These are phyloP conservation scores for Clarias platycephalus DNA, from an alignment of 2,797 vertebrate genomes.

Conservation along the genomic window DNA sequence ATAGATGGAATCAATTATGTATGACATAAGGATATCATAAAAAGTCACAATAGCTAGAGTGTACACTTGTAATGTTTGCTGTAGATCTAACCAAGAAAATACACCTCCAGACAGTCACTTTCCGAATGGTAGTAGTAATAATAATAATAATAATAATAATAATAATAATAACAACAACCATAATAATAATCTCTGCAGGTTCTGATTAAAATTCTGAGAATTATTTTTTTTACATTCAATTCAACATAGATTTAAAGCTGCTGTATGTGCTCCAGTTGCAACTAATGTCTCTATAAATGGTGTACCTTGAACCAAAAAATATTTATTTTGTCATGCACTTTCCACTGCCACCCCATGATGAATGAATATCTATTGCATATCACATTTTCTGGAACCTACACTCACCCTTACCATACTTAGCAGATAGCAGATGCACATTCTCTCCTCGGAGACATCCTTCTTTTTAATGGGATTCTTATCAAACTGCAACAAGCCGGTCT, in stretches of 20 bases:
- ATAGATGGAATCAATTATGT: not conserved
- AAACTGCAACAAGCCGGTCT: conserved; percentile 55
- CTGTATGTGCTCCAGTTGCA: conserved; percentile 15
- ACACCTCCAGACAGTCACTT: not conserved
- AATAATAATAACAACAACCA: too few relatives aligned
- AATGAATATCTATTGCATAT: conserved; percentile 51
- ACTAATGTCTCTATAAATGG: conserved; percentile 31
- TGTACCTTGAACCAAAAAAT: conserved; percentile 41
- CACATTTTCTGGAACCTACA: conserved; percentile 56
- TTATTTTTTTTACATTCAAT: not conserved
- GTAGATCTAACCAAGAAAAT: not conserved
- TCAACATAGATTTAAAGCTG: not conserved
- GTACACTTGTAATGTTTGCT: not conserved
- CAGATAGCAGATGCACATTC: conserved; percentile 55
- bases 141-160: too few relatives aligned
- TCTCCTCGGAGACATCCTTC: conserved; percentile 60
- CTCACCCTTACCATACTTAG: conserved; percentile 54
- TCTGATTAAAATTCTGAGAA: not conserved
- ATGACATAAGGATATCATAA: not conserved
- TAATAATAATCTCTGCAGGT: not conserved
- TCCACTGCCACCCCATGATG: conserved; percentile 51
- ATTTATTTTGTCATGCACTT: conserved; percentile 42
- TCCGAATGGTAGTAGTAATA: too few relatives aligned
- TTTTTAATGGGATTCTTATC: conserved; percentile 67
- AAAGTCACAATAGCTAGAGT: not conserved